Evolutionary conservation across 2,113 vertebrate species (phyloP), one percentile per base, ranked within the genome.

Genomic region (Leucosticte australis): DNA sequence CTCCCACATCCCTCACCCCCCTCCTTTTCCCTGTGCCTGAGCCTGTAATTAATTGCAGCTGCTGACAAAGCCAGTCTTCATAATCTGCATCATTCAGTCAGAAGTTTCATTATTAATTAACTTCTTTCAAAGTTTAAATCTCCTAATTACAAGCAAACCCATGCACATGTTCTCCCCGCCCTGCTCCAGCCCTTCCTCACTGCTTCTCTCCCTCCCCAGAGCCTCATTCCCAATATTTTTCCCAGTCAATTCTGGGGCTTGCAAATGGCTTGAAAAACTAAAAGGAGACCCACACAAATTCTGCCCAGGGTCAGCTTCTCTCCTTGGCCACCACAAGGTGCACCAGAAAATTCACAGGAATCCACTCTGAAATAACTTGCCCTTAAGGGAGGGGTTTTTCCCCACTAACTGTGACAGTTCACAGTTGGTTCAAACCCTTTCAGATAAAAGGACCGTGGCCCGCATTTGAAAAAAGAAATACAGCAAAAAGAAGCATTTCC

Each of bases 41-140:
- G 95, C 95, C 91, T 98, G 96, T 97, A 97, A 98, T 98, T 98
- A 98, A 97, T 97, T 96, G 93, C 96, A 95, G 92, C 93, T 59
- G 46, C 96, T 95, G 97, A 97, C 97, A 98, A 95, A 97, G 96
- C 86, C 79, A 3, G 91, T 96, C 96, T 96, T 96, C 92, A 93
- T 94, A 95, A 96, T 92, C 86, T 94, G 83, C 92, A 94, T 90
- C 75, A 75, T 89, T 97, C 95, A 84, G 46, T 94, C 94, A 92
- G 88, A 95, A 97, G 93, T 95, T 97, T 96, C 94, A 84, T 97
- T 96, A 78, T 86, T 98, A 98, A 98, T 97, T 97, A 98, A 98
- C 96, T 98, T 97, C 91, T 94, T 97, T 75, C 69, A 28, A 98
- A 96, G 96, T 98, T 98, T 94, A 96, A 93, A 95, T 82, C 26